Evolutionary conservation across 2,888 invertebrate species (phyloP), one percentile per base, ranked within the genome.

Genomic region (Hirtodrosophila confusa): DNA sequence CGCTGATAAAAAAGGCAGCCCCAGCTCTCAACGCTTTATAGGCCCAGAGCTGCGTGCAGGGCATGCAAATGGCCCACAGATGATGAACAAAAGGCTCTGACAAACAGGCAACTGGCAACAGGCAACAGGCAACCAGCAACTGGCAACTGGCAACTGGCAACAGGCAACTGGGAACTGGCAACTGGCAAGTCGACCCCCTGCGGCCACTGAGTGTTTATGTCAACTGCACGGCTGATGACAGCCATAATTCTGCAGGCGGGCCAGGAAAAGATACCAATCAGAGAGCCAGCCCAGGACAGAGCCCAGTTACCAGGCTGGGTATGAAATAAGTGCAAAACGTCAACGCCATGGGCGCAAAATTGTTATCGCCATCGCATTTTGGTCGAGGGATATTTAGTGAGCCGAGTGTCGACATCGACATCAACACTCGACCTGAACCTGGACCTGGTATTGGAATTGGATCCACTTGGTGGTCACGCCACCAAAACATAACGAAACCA

Each of bases 171-270:
- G 47, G 17, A 44, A 47, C 49, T 35, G 63, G 63, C 68, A 67
- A 58, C 72, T 49, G 83, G 83, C 83, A 76, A 82, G 62, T 43
- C 86, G 86, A 86, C 80, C 85, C 85, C 84, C 82, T 85, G 69
- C 45, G 68, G 82, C 68, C 76, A 62, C 65, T 79, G 80, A 87
- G 71, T 86, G 86, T 82, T 87, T 87, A 87, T 82, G 83, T 87
- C 86, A 86, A 85, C 83, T 80, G 73, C 82, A 86, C 76, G 78
- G 75, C 85, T 86, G 87, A 88, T 89, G 88, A 88, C 89, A 88
- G 89, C 78, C 88, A 89, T 88, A 89, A 88, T 89, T 88, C 73
- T 75, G 60, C 54, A 51, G 65, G 37, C 75, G 62, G 50, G 65
- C n/a, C 41, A 33, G 23, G 27, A 45, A 49, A 58, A 69, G 82